phyloP scores from a whole-genome alignment of 2,113 vertebrate genomes.

The Carollia perspicillata region DNA sequence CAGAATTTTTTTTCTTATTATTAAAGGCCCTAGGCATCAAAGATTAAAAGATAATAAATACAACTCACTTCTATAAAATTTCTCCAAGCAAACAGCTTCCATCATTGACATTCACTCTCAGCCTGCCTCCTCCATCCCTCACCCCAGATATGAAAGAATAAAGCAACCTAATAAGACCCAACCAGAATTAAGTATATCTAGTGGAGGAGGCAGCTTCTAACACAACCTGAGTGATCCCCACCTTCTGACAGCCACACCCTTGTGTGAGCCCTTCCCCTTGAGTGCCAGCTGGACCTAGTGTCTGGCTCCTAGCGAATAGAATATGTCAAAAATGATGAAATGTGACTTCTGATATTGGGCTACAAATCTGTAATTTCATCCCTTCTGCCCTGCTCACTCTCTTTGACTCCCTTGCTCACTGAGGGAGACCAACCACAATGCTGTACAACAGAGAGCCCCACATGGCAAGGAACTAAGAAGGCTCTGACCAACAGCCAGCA shows the following conservation, averaged over 20 bases:
- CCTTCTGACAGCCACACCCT: background rate
- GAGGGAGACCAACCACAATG: background rate
- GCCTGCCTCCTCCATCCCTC: background rate
- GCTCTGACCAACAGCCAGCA: background rate
- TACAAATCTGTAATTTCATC: background rate
- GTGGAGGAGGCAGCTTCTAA: background rate
- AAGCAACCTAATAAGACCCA: background rate
- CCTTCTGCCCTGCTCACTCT: background rate
- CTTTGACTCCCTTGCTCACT: background rate
- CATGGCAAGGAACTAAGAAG: background rate
- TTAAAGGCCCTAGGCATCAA: background rate
- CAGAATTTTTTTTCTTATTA: background rate
- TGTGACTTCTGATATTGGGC: background rate
- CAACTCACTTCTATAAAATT: background rate
- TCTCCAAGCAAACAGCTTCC: slow-evolving; percentile 20
- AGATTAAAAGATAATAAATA: slow-evolving; percentile 7
- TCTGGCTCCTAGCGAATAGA: background rate
- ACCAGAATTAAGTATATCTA: background rate
- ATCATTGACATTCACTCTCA: background rate
- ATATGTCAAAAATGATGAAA: background rate
- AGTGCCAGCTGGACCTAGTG: background rate
- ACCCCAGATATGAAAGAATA: background rate
- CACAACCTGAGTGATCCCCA: background rate
- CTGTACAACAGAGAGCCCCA: background rate
- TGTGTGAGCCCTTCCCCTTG: background rate